A percentile compares a stretch with the other conserved stretches of the same genome.
Evolutionary conservation across 2,888 invertebrate species (phyloP).

Genomic region (Andrena haemorrhoa): DNA sequence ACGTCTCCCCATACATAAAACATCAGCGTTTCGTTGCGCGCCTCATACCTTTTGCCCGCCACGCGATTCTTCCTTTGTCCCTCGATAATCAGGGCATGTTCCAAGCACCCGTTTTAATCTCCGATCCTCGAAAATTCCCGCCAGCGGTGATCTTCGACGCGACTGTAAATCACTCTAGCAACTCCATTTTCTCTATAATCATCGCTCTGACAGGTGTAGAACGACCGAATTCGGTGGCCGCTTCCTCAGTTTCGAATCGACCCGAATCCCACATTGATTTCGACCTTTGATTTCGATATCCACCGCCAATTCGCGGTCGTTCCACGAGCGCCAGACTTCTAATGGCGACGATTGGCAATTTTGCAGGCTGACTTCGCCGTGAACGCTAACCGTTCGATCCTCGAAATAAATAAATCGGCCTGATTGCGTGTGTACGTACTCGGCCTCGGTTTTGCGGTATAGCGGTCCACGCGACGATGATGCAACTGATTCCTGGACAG

Average conservation of each 20-base stretch:
- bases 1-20: constrained; percentile 69
- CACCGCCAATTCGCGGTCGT: constrained; percentile 35
- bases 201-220: no score
- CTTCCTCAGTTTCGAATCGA: constrained; percentile 28
- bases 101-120: neutral
- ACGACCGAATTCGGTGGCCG: neutral
- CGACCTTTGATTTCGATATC: constrained; percentile 24
- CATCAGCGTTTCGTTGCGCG: constrained; percentile 59
- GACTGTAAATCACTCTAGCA: neutral
- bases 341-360: constrained; percentile 57
- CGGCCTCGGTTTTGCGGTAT: constrained; percentile 56
- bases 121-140: neutral
- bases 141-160: neutral
- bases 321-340: constrained; percentile 18
- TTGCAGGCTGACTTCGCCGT: constrained; percentile 35
- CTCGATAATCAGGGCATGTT: constrained; percentile 1
- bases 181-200: neutral
- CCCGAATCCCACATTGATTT: constrained; percentile 2
- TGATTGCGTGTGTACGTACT: constrained; percentile 53
- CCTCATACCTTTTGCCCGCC: constrained; percentile 35
- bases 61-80: neutral
- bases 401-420: constrained; percentile 64
- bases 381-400: constrained; percentile 17
- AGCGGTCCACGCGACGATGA: constrained; percentile 3
- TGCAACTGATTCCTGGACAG: constrained; percentile 21